Base-by-base conservation (phyloP, 2,888 invertebrate genomes). In the Ochropleura leucogaster region DNA sequence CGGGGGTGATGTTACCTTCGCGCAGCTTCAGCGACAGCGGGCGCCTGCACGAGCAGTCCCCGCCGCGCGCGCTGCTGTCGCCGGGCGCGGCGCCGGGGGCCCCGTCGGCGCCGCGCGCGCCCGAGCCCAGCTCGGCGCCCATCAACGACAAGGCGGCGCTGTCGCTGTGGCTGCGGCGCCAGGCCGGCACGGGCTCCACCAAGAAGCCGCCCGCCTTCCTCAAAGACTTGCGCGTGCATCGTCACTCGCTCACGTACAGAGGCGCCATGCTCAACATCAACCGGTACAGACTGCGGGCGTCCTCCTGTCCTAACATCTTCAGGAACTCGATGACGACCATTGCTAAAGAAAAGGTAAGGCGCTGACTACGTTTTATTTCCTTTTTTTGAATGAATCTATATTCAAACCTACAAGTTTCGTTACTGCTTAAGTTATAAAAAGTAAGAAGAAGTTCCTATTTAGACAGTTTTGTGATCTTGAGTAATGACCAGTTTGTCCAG, bases 291-390 rank as follows among this genome's bases (percentile, higher is more conserved):
- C 96, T 98, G 68, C 96, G 98, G 80, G 98, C 99, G 0, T 98
- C 98, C 16, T 99, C 99, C 74, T 99, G 99, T 91, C 99, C 99
- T 0, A 98, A 99, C 93, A 98, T 99, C 90, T 98, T 98, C 92
- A 97, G 98, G 84, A 98, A 98, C 92, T 98, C 98, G 0, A 98
- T 98, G 98, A 98, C 98, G 1, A 98, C 98, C 80, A 98, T 98
- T 85, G 98, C 98, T n/a, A 98, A 98, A 90, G 98, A 98, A 89
- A 98, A 98, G 94, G 97, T 96, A 67, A 91, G 92, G 20, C 16
- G 8, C 30, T 57, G 16, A 57, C 30, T 30, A 30, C 0, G 0
- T 57, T 30, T 16, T 30, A n/a, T 57, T 55, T 18, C 7, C 30
- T 57, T 30, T 57, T 30, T 57, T 4, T 30, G 14, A 59, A 16